Base-by-base conservation (phyloP, 2,797 vertebrate species). In the Phoeniculus purpureus region DNA sequence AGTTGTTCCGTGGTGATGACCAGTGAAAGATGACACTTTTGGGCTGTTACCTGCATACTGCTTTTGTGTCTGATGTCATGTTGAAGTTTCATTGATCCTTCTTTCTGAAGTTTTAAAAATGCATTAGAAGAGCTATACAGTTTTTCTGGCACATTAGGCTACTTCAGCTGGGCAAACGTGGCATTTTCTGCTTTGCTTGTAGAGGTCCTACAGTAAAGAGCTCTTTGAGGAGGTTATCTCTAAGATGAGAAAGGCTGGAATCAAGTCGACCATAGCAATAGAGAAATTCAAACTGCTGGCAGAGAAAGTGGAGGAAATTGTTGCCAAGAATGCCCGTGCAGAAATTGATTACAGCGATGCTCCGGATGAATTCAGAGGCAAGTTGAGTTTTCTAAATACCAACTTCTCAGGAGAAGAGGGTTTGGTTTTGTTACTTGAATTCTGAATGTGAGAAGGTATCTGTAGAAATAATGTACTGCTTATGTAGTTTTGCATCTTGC, bases 301-400 rank as follows among this genome's bases (percentile, higher is more conserved):
- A 0, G 99, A 99, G 94, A 99, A 99, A 59, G 99, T 99, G 88
- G 99, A 99, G 81, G 99, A 99, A 96, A 99, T 99, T 8, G 99
- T 99, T 31, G 99, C 99, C 85, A 98, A 98, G 97, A 99, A 99
- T 8, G 99, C 99, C 17, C 99, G 99, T 19, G 99, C 99, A 10
- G 99, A 99, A 93, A 99, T 99, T 61, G 99, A 99, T 98, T 99
- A 99, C 97, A 99, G 99, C 0, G 99, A 99, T 2, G 99, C 99
- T 15, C 99, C 99, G 0, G 99, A 99, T 23, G 99, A 99, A 95
- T 99, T 99, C 96, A 98, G 99, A 99, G 99, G 99, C 97, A 89
- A 96, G 93, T 61, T 47, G 64, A 47, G n/a, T 52, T 74, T 56
- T 67, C 60, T 60, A 15, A 90, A n/a, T 20, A 31, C 32, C 48